Percentiles rank a stretch among this genome's conserved stretches.
These are phyloP conservation scores for Endomychus coccineus DNA, from an alignment of 2,888 invertebrate species.

Conservation along the genomic window DNA sequence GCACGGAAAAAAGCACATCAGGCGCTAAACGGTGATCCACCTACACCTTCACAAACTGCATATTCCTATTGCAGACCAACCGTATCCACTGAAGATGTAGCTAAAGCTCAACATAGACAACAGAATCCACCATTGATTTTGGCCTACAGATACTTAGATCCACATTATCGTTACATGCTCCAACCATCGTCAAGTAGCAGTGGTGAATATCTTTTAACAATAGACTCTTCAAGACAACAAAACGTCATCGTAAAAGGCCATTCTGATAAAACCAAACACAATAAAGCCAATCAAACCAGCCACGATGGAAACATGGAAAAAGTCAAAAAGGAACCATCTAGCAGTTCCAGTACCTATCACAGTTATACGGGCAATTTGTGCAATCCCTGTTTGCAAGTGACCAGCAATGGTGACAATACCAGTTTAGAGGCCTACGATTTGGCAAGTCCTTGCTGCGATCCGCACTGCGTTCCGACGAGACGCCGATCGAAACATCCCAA, in stretches of 20 bases:
- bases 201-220: constrained; percentile 64
- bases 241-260: constrained; percentile 60
- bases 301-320: constrained; percentile 24
- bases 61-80: constrained; percentile 66
- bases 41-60: constrained; percentile 47
- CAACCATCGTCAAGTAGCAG: constrained; percentile 59
- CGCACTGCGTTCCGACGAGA: constrained; percentile 70
- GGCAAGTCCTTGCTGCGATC: constrained; percentile 80
- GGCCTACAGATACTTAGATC: constrained; percentile 57
- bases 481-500: constrained; percentile 50
- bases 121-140: constrained; percentile 38
- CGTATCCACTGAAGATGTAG: constrained; percentile 73
- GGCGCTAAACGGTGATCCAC: constrained; percentile 41
- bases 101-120: constrained; percentile 40
- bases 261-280: constrained; percentile 43
- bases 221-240: constrained; percentile 59
- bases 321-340: constrained; percentile 32
- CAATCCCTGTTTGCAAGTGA: constrained; percentile 61
- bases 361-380: constrained; percentile 53
- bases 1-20: constrained; percentile 73
- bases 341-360: constrained; percentile 32
- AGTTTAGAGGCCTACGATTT: constrained; percentile 81
- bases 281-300: constrained; percentile 31
- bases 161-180: constrained; percentile 63
- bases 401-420: constrained; percentile 55